phyloP scores from a whole-genome alignment of 2,888 invertebrate genomes.

The Chesias legatella region DNA sequence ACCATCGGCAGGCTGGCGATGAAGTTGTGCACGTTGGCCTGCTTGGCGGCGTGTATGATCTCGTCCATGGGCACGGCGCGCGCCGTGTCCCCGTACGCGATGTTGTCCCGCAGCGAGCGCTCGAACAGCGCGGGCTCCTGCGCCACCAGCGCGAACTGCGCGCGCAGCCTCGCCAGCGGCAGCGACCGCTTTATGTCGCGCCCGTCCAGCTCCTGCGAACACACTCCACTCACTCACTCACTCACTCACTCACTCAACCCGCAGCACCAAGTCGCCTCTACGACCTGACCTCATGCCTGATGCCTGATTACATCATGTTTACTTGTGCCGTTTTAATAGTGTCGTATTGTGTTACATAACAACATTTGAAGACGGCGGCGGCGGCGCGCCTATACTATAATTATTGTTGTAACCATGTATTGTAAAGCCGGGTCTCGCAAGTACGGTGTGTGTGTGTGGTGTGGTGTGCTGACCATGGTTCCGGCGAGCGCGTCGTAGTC shows the following conservation, averaged over 20 bases:
- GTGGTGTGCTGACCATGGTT: too few relatives aligned
- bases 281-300: too few relatives aligned
- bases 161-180: slow-evolving; percentile 83
- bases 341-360: too few relatives aligned
- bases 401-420: too few relatives aligned
- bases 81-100: slow-evolving; percentile 89
- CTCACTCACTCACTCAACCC: slow-evolving; percentile 86
- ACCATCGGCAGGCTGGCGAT: slow-evolving; percentile 84
- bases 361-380: too few relatives aligned
- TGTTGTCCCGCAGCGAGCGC: slow-evolving; percentile 89
- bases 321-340: too few relatives aligned
- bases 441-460: too few relatives aligned
- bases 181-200: slow-evolving; percentile 79
- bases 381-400: too few relatives aligned
- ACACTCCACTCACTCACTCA: slow-evolving; percentile 84
- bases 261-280: slow-evolving; percentile 83
- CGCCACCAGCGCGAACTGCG: slow-evolving; percentile 88
- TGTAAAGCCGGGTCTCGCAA: too few relatives aligned
- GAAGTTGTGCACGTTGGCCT: slow-evolving; percentile 89
- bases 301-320: too few relatives aligned
- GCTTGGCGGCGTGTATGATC: slow-evolving; percentile 85
- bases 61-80: slow-evolving; percentile 83
- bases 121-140: slow-evolving; percentile 93
- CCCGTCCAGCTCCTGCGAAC: slow-evolving; percentile 76
- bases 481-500: too few relatives aligned